These are phyloP conservation scores for Sebastes nivosus DNA, from an alignment of 2,797 vertebrate species.

Conservation along the genomic window DNA sequence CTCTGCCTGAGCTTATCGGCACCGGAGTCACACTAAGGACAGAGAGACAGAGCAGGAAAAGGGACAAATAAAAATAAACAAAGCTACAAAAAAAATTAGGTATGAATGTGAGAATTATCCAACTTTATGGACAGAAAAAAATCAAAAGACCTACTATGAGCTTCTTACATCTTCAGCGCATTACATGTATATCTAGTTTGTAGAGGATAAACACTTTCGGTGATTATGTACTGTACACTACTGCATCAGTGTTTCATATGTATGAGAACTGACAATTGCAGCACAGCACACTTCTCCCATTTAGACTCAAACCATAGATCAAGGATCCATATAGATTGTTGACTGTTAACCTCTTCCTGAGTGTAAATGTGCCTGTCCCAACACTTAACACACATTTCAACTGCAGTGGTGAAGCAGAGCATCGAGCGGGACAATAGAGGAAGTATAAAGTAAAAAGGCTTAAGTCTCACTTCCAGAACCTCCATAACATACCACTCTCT, in stretches of 20 bases:
- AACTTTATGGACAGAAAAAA: not conserved
- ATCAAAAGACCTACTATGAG: not conserved
- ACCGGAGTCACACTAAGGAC: constrained; percentile 72
- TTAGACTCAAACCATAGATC: not conserved
- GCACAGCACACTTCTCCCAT: not conserved
- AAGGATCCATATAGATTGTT: not conserved
- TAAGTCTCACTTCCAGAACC: not conserved
- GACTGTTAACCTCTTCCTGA: not conserved
- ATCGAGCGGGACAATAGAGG: not conserved
- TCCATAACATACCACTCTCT: not conserved
- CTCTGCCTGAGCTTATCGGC: constrained; percentile 74
- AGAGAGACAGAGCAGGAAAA: constrained; percentile 54
- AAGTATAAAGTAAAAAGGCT: not conserved
- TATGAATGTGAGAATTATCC: not conserved
- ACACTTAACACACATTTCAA: not conserved
- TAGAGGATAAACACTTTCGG: not conserved
- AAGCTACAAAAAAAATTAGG: not conserved
- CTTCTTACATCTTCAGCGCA: not conserved
- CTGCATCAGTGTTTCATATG: not conserved
- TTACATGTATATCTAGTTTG: not conserved
- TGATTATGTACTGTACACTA: not conserved
- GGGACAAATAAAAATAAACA: constrained; percentile 54
- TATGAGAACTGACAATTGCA: not conserved
- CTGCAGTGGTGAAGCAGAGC: not conserved
- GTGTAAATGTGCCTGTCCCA: not conserved